Base-by-base conservation (phyloP, 2,888 invertebrate genomes). In the Lissonota sp. region DNA sequence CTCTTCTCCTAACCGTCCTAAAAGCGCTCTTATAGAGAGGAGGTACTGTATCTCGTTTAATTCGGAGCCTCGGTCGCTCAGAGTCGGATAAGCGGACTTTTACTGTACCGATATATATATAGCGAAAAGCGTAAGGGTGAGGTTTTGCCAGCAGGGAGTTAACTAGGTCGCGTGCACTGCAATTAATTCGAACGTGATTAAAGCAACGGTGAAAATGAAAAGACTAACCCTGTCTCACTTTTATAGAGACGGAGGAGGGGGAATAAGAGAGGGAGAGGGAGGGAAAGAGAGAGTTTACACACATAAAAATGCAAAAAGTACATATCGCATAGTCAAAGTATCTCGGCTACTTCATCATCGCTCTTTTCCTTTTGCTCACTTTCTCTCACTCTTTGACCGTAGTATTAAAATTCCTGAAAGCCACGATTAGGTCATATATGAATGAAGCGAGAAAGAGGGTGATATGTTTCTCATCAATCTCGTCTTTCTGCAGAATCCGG, bases 131-230 rank as follows among this genome's bases (percentile, higher is more conserved):
- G 58, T 6, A 8, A 46, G 57, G 64, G 44, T 70, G 12, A 63
- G 53, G 53, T 53, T 53, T 12, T 14, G 5, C 16, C 53, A 53
- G 53, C 12, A 60, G 39, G 58, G 40, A 42, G 73, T 78, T 71
- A 81, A 81, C 78, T 78, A 75, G 78, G 81, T 78, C 74, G 81
- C 66, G 62, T 74, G 81, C 81, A 81, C 74, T 81, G 81, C 74
- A 81, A 81, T 81, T 81, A 81, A 81, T 81, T 78, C 78, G 74
- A 81, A 81, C 81, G 81, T 81, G 81, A 81, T 78, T 81, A 78
- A 78, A 81, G 81, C 81, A 75, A 71, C 81, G 81, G 60, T 51
- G 71, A 78, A 67, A 81, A 81, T 81, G 71, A 74, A 78, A 81
- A 78, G 66, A 66, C 60, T 49, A 51, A n/a, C 49, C 51, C 62